Percentiles rank a stretch among this genome's conserved stretches.
These are phyloP conservation scores for Vulpes lagopus DNA, from an alignment of 2,113 vertebrate genomes.

Conservation along the genomic window DNA sequence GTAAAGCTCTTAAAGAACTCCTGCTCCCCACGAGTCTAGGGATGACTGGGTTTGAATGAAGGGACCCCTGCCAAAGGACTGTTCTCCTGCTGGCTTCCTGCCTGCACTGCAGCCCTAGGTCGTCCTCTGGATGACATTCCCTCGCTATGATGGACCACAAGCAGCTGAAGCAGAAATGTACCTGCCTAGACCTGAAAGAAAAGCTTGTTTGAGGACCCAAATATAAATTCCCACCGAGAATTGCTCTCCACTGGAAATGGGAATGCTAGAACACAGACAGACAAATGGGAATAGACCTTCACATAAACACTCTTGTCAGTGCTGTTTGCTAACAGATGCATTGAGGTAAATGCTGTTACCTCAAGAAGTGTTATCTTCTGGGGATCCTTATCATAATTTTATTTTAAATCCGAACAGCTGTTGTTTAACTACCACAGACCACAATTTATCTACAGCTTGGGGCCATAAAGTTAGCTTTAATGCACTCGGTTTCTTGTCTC, in stretches of 20 bases:
- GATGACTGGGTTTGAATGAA: conserved; percentile 72
- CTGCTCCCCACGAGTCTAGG: conserved; percentile 81
- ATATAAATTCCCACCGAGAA: neutral
- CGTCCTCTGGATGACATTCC: conserved; percentile 1
- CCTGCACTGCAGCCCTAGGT: conserved; percentile 65
- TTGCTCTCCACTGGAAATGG: accelerated
- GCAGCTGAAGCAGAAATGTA: conserved; percentile 59
- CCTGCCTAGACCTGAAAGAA: neutral
- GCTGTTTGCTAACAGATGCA: conserved; percentile 88
- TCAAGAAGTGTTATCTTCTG: conserved; percentile 92
- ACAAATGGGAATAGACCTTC: conserved; percentile 82
- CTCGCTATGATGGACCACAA: conserved; percentile 53
- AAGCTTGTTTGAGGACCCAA: neutral
- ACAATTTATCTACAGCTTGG: conserved; percentile 95
- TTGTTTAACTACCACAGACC: conserved; percentile 97
- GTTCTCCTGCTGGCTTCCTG: conserved; percentile 81
- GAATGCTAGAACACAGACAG: conserved; percentile 44
- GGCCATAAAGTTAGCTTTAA: conserved; percentile 91
- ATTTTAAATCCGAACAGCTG: conserved; percentile 96
- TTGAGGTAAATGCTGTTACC: conserved; percentile 91
- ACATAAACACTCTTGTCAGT: conserved; percentile 80
- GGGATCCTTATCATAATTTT: conserved; percentile 96
- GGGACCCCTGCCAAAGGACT: conserved; percentile 54
- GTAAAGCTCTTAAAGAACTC: conserved; percentile 89
- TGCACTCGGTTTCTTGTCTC: conserved; percentile 86